Base-by-base conservation (phyloP, 1,140 invertebrate genomes). In the Glomeris maerens region DNA sequence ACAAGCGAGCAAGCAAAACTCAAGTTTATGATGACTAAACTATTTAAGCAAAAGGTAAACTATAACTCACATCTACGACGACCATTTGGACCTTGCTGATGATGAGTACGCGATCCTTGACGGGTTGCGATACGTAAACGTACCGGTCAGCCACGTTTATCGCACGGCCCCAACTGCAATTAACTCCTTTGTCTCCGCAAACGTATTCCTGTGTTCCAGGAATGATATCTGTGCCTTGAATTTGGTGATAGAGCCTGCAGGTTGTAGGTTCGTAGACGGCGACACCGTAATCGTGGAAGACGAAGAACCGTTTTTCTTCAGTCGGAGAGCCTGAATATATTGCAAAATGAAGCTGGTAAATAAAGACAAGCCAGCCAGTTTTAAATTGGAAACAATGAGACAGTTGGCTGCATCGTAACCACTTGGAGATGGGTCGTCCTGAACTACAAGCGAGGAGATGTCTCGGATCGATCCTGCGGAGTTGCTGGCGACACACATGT, bases 201-300 rank as follows among this genome's bases (percentile, higher is more conserved):
- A 83, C 78, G 59, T 79, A 79, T 61, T 82, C 78, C 69, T 79
- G 78, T 13, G 79, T 81, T 22, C 80, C 80, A 0, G 79, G 78
- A 57, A 82, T 81, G 55, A 81, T 78, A 60, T 81, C 79, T n/a
- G 77, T 79, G 7, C 76, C 76, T 60, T 77, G 74, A 49, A 85
- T 82, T 58, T 80, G 76, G 63, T 83, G 80, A 57, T 79, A 74
- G 2, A 81, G 70, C 14, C 78, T 71, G 62, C 83, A 86, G 39
- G 77, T 73, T n/a, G 74, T 74, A 2, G 82, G 80, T 47, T 84
- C 79, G 64, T 84, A 84, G 2, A 83, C 74, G 1, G 79, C 80
- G 55, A 84, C 77, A 7, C 83, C 83, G 71, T 77, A 76, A 56
- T 83, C 78, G 65, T 85, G 81, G 62, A 85, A 84, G 2, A 81